Base-by-base conservation (phyloP, 2,113 vertebrate genomes). In the Sylvilagus bachmani region DNA sequence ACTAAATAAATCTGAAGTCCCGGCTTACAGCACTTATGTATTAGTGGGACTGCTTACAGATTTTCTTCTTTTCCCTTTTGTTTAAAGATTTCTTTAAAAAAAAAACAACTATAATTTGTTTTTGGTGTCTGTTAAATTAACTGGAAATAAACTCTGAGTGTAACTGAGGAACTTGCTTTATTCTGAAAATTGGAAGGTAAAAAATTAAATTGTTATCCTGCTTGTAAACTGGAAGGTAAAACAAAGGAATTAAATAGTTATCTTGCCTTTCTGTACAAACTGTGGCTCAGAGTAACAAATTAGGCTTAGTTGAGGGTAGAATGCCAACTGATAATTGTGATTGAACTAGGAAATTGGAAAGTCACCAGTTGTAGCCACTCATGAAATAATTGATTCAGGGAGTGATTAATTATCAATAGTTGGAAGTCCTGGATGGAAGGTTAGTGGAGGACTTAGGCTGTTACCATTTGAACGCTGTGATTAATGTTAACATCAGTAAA, bases 61-160 rank as follows among this genome's bases (percentile, higher is more conserved):
- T 24, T 79, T 8, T 62, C 27, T 90, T 61, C 49, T 74, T 87
- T 69, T 73, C 29, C 13, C 31, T 58, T 91, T 62, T 70, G 61
- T 75, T 92, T 74, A 79, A 70, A 66, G 80, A 3, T 84, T 84
- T 79, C 80, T 84, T 79, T 64, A 25, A 78, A 82, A 83, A 87
- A 89, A 58, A 25, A 78, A 82, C 79, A 84, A 82, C 78, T 64
- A 21, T 62, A 29, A 53, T 67, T 77, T 88, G 44, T 55, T 64
- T 75, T 92, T 84, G 66, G 67, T 67, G 64, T 62, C 17, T 82
- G 10, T 82, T 74, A 51, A 2, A 89, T 93, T 90, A 80, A 70
- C 79, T 83, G 31, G 25, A 95, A 79, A 67, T 91, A 86, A 73
- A 38, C 89, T 91, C 1, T 79, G 36, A 10, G 36, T 49, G 29